Conservation (phyloP, 2,888 invertebrate species). For the Priocnemis perturbator region DNA sequence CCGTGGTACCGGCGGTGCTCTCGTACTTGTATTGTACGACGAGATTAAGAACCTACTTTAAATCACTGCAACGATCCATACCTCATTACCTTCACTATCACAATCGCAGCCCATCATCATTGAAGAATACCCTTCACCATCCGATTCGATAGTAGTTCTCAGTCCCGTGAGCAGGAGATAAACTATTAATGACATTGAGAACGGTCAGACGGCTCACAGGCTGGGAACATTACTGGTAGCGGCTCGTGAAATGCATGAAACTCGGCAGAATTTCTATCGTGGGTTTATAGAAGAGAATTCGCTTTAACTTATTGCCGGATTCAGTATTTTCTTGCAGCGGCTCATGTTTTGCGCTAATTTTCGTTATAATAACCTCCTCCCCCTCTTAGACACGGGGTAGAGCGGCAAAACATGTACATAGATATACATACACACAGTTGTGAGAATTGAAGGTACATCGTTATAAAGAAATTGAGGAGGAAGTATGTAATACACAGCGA, state of each 20-base stretch:
- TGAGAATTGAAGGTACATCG: slow-evolving; percentile 49
- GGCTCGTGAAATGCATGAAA: slow-evolving; percentile 60
- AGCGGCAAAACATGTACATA: slow-evolving; percentile 44
- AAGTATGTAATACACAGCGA: slow-evolving; percentile 31
- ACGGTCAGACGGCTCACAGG: slow-evolving; percentile 28
- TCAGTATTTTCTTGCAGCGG: slow-evolving; percentile 71
- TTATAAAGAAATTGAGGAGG: slow-evolving; percentile 12
- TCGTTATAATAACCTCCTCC: slow-evolving; percentile 32
- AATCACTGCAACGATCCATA: slow-evolving; percentile 57
- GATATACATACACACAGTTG: slow-evolving; percentile 27
- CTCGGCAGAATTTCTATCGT: slow-evolving; percentile 51
- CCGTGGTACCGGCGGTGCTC: slow-evolving; percentile 96
- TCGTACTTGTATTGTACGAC: slow-evolving; percentile 85
- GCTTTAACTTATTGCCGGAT: slow-evolving; percentile 73
- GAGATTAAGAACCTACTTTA: slow-evolving; percentile 79
- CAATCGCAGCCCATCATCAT: slow-evolving; percentile 55
- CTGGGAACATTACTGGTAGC: slow-evolving; percentile 59
- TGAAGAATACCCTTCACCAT: slow-evolving; percentile 45
- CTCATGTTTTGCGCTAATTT: slow-evolving; percentile 61
- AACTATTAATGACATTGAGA: slow-evolving; percentile 54
- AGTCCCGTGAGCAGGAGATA: slow-evolving; percentile 43
- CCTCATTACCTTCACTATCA: slow-evolving; percentile 64
- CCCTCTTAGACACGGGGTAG: slow-evolving; percentile 37
- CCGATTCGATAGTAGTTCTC: slow-evolving; percentile 52
- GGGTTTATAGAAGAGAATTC: slow-evolving; percentile 55